Percentiles rank a stretch among this genome's conserved stretches.
phyloP scores from a whole-genome alignment of 2,888 invertebrate genomes.

The Trachelus iudaicus region DNA sequence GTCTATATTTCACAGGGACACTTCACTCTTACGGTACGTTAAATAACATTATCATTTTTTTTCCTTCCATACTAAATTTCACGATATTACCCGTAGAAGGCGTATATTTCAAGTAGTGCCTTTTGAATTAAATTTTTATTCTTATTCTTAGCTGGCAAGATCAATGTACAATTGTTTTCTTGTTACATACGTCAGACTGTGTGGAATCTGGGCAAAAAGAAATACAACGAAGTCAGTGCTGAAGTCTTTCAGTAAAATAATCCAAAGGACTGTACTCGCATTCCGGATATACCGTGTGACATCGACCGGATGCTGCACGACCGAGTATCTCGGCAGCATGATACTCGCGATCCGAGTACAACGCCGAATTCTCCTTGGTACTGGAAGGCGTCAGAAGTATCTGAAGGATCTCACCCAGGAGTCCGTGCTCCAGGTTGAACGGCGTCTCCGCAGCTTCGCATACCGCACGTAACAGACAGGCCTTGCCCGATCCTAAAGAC shows the following conservation, averaged over 20 bases:
- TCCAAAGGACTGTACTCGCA: constrained; percentile 70
- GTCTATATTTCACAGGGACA: background rate
- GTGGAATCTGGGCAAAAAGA: background rate
- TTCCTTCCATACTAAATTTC: background rate
- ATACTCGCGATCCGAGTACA: constrained; percentile 77
- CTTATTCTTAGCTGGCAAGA: constrained; percentile 4
- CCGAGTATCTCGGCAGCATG: constrained; percentile 77
- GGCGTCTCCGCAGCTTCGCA: constrained; percentile 80
- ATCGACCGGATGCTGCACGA: constrained; percentile 57
- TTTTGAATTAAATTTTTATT: background rate
- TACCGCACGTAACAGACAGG: constrained; percentile 79
- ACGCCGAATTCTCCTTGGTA: constrained; percentile 72
- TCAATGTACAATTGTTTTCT: too few relatives aligned
- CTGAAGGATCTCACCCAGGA: constrained; percentile 81
- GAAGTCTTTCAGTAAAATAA: constrained; percentile 64
- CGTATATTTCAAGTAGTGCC: background rate
- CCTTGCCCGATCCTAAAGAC: constrained; percentile 61
- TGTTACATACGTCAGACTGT: too few relatives aligned
- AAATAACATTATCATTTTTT: background rate
- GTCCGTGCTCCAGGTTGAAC: constrained; percentile 75
- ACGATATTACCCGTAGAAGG: background rate
- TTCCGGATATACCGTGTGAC: constrained; percentile 71
- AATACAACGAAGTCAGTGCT: background rate
- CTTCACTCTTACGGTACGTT: background rate
- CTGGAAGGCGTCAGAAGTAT: constrained; percentile 80